Conservation (phyloP, 2,888 invertebrate genomes). For the Venusia cambrica region DNA sequence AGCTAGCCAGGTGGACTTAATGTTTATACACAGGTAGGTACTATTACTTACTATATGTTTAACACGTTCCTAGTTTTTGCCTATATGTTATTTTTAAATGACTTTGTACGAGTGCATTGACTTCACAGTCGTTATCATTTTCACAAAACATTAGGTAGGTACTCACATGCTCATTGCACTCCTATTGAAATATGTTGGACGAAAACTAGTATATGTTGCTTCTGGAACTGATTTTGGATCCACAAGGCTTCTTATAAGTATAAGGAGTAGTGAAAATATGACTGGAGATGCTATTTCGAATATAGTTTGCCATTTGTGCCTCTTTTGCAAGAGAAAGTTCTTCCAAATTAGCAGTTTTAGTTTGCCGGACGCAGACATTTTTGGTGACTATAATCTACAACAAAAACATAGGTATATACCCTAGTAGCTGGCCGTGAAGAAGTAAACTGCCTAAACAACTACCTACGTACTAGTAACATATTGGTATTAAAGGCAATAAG, state of each 20-base stretch:
- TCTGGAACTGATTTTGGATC: slow-evolving; percentile 77
- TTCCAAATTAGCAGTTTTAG: slow-evolving; percentile 91
- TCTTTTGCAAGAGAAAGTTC: slow-evolving; percentile 88
- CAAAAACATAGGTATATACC: no score
- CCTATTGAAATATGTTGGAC: slow-evolving; percentile 66
- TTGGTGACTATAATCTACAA: slow-evolving; percentile 18
- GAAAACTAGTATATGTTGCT: slow-evolving; percentile 53
- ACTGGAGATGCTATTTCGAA: slow-evolving; percentile 87
- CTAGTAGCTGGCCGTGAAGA: no score
- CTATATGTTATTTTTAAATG: no score
- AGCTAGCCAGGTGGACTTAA: no score
- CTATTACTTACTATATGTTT: no score
- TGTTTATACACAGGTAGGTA: no score
- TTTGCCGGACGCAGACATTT: slow-evolving; percentile 76
- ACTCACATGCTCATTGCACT: slow-evolving; percentile 59
- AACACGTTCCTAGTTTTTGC: no score
- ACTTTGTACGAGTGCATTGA: no score
- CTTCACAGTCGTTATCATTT: no score
- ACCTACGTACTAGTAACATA: no score
- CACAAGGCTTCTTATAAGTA: slow-evolving; percentile 86
- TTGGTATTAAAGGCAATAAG: no score
- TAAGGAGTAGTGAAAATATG: slow-evolving; percentile 85
- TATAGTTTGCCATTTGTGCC: slow-evolving; percentile 86
- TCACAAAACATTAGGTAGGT: background rate
- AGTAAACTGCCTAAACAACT: no score